Evolutionary conservation across 92 coral and sea anemone species (phyloP).

Genomic region (Blastomussa wellsi): DNA sequence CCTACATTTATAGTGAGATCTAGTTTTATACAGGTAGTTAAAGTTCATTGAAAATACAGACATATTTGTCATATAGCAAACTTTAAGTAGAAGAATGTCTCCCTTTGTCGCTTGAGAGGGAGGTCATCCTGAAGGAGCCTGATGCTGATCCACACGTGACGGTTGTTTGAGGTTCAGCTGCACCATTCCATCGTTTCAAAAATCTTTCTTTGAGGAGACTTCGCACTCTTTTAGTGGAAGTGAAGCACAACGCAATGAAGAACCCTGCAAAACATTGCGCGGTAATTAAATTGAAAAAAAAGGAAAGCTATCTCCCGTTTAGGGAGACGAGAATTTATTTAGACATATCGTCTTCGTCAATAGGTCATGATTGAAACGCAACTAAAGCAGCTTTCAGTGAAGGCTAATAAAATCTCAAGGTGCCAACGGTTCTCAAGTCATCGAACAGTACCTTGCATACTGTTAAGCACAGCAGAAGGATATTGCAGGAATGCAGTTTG

Average conservation of each 20-base stretch:
- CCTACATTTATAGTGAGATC: too few relatives aligned
- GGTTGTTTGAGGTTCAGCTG: neutral
- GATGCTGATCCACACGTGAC: neutral
- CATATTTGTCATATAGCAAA: too few relatives aligned
- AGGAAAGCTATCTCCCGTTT: too few relatives aligned
- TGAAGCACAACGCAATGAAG: conserved; percentile 34
- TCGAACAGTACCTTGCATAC: conserved; percentile 32
- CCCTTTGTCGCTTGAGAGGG: neutral
- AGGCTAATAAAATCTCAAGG: neutral
- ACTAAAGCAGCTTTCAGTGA: too few relatives aligned
- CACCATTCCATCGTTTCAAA: neutral
- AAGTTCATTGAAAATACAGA: too few relatives aligned
- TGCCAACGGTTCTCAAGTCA: too few relatives aligned
- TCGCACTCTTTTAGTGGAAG: conserved; percentile 25
- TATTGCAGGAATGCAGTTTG: conserved; percentile 28
- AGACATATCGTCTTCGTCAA: too few relatives aligned
- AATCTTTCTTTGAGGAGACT: conserved; percentile 17
- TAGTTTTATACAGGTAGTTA: too few relatives aligned
- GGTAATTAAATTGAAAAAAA: neutral
- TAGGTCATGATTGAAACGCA: too few relatives aligned
- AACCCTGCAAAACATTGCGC: conserved; percentile 6
- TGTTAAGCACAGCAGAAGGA: conserved; percentile 25
- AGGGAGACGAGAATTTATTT: too few relatives aligned
- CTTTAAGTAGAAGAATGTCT: neutral
- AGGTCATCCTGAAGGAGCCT: neutral